Conservation (phyloP, 2,113 vertebrate species). For the Anas platyrhynchos region DNA sequence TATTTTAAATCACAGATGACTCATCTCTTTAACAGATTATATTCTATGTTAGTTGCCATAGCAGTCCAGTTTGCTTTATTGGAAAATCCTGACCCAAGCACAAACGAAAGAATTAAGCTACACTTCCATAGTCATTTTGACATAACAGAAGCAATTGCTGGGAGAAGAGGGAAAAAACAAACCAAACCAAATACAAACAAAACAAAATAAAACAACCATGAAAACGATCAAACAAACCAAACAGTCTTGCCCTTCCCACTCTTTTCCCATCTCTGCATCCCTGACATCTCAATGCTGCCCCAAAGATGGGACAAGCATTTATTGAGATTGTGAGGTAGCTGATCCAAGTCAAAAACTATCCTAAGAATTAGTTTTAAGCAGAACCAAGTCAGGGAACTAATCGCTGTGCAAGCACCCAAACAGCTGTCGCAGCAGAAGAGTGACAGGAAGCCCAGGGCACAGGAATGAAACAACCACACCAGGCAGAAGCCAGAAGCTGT, state of each 20-base stretch:
- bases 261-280: background rate
- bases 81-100: slow-evolving; percentile 32
- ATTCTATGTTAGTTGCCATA: background rate
- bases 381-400: background rate
- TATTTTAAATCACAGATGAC: slow-evolving; percentile 54
- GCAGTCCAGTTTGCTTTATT: background rate
- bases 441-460: background rate
- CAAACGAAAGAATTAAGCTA: background rate
- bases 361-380: slow-evolving; percentile 24
- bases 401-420: background rate
- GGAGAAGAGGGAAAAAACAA: background rate
- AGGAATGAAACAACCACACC: background rate
- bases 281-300: background rate
- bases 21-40: slow-evolving; percentile 29
- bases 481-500: background rate
- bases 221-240: no score
- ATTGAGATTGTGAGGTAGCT: background rate
- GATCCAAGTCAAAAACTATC: background rate
- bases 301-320: background rate
- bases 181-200: background rate
- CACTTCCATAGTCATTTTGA: background rate
- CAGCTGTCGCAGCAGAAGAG: fast-evolving
- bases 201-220: background rate
- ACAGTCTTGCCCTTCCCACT: background rate
- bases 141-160: background rate